Conservation (phyloP, 30 jellyfish, hydroid and myxozoan species). For the Phacellophora camtschatica region DNA sequence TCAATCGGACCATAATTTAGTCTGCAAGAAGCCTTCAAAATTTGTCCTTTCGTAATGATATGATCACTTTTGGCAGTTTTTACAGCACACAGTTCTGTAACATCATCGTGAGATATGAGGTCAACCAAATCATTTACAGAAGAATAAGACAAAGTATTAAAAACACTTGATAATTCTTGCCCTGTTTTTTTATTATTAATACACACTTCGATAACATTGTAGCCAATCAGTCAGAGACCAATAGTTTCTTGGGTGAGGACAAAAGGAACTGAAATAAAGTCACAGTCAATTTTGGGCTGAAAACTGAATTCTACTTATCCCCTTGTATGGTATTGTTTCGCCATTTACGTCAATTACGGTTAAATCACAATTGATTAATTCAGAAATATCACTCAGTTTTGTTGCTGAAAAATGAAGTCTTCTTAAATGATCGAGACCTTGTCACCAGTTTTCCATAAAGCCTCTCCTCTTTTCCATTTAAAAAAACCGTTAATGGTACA, state of each 20-base stretch:
- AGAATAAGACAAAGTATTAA: not conserved
- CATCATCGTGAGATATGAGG: not conserved
- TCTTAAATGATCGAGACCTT: slow-evolving; percentile 2
- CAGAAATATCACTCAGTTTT: not conserved
- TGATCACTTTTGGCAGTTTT: not conserved
- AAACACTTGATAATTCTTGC: slow-evolving; percentile 15
- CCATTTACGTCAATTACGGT: slow-evolving; percentile 25
- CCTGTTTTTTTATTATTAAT: not conserved
- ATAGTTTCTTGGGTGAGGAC: slow-evolving; percentile 12
- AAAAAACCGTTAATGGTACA: slow-evolving; percentile 17
- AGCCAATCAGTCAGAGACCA: slow-evolving; percentile 15
- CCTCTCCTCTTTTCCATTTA: not conserved
- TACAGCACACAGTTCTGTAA: not conserved
- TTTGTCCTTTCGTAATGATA: not conserved
- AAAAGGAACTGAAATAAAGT: slow-evolving; percentile 26
- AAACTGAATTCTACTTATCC: slow-evolving; percentile 29
- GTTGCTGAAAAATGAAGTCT: not conserved
- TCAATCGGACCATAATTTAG: slow-evolving; percentile 12
- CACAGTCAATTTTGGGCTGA: not conserved
- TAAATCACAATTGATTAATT: slow-evolving; percentile 7
- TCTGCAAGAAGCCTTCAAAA: not conserved
- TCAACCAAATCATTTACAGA: not conserved
- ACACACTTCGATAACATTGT: slow-evolving; percentile 23
- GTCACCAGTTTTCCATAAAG: slow-evolving; percentile 31
- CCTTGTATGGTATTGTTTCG: slow-evolving; percentile 16